A percentile compares a stretch with the other conserved stretches of the same genome.
These are phyloP conservation scores for Pachypsylla venusta DNA, from an alignment of 1,140 invertebrate species.

Conservation along the genomic window DNA sequence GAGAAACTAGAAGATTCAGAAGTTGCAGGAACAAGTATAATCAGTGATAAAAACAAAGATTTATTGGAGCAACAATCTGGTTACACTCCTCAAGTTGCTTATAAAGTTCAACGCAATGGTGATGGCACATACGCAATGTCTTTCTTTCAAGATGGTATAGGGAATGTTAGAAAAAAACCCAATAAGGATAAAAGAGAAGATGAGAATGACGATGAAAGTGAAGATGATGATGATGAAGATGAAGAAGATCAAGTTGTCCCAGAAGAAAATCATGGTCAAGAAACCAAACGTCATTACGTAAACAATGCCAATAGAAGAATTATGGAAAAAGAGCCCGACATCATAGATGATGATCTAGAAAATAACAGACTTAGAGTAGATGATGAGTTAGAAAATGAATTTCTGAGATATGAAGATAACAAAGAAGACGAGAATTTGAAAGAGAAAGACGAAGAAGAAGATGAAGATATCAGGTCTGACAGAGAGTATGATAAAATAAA, in stretches of 20 bases:
- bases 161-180: too few species aligned
- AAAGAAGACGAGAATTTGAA: background rate
- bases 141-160: background rate
- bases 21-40: background rate
- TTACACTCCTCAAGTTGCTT: background rate
- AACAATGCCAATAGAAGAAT: background rate
- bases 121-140: background rate
- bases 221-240: background rate
- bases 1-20: background rate
- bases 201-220: background rate
- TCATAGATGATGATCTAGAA: background rate
- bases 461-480: background rate
- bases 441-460: background rate
- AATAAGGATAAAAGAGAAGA: too few species aligned
- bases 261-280: background rate
- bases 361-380: background rate
- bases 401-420: background rate
- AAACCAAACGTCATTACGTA: too few species aligned
- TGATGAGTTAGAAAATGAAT: background rate
- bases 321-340: background rate
- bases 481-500: background rate
- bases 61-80: background rate
- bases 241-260: background rate
- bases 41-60: background rate
- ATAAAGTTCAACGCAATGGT: background rate